phyloP scores from a whole-genome alignment of 2,113 vertebrate species.

The Ammodytes marinus region DNA sequence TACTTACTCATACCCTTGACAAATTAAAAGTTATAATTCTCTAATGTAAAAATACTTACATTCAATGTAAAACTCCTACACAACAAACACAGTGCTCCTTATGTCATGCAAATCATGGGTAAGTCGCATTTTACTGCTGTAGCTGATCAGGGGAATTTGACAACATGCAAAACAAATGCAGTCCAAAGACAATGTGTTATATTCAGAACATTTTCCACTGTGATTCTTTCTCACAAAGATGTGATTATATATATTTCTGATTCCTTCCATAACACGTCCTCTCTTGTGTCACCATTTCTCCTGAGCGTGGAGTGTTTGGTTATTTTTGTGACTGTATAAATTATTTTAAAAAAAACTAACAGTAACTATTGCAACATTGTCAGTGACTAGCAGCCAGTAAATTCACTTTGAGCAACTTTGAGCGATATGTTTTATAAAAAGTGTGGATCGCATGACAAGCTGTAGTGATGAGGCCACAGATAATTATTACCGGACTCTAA shows the following conservation, averaged over 20 bases:
- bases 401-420: background rate
- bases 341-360: background rate
- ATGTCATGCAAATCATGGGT: background rate
- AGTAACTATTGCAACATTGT: conserved; percentile 5
- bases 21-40: no score
- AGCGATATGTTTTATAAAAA: background rate
- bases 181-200: conserved; percentile 49
- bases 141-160: conserved; percentile 35
- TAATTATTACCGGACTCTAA: background rate
- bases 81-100: no score
- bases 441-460: background rate
- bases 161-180: conserved; percentile 45
- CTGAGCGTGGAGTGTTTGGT: conserved; percentile 4
- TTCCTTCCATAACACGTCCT: conserved; percentile 44
- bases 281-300: conserved; percentile 2
- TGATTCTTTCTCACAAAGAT: conserved; percentile 7
- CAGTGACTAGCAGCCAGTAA: background rate
- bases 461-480: no score
- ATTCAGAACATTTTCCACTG: conserved; percentile 39
- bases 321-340: conserved; percentile 31
- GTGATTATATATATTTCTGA: conserved; percentile 56
- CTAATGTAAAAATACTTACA: background rate
- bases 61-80: background rate
- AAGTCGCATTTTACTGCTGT: background rate
- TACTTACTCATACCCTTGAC: background rate